phyloP scores from a whole-genome alignment of 2,113 vertebrate species.

The Toxotes jaculatrix region DNA sequence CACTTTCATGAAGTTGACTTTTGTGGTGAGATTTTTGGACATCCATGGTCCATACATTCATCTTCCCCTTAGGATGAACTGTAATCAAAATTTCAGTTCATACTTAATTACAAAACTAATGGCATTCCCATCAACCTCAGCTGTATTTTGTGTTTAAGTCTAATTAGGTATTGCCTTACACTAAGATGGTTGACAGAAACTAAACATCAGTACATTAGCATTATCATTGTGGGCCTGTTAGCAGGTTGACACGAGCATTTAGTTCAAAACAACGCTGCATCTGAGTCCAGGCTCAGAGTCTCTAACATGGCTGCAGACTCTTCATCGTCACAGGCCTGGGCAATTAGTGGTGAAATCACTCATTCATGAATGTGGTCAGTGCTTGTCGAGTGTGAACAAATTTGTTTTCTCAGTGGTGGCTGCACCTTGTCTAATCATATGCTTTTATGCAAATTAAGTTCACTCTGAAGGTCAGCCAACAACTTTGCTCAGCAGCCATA shows the following conservation, averaged over 20 bases:
- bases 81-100: not conserved
- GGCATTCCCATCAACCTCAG: not conserved
- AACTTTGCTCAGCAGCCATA: constrained; percentile 46
- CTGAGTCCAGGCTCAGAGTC: not conserved
- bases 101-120: too few species aligned
- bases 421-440: constrained; percentile 57
- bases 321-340: not conserved
- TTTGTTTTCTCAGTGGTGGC: constrained; percentile 46
- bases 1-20: not conserved
- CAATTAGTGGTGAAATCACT: constrained; percentile 7
- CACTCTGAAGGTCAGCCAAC: constrained; percentile 54
- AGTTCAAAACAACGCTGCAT: not conserved
- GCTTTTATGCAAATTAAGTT: constrained; percentile 67
- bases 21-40: not conserved
- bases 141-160: not conserved
- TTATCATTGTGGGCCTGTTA: not conserved
- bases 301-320: constrained; percentile 1
- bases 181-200: not conserved
- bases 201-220: not conserved
- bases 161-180: not conserved
- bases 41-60: not conserved
- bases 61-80: not conserved
- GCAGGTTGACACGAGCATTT: not conserved
- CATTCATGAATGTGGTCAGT: constrained; percentile 38
- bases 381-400: constrained; percentile 44